These are phyloP conservation scores for Heliconius hortense DNA, from an alignment of 2,888 invertebrate genomes.

Conservation along the genomic window DNA sequence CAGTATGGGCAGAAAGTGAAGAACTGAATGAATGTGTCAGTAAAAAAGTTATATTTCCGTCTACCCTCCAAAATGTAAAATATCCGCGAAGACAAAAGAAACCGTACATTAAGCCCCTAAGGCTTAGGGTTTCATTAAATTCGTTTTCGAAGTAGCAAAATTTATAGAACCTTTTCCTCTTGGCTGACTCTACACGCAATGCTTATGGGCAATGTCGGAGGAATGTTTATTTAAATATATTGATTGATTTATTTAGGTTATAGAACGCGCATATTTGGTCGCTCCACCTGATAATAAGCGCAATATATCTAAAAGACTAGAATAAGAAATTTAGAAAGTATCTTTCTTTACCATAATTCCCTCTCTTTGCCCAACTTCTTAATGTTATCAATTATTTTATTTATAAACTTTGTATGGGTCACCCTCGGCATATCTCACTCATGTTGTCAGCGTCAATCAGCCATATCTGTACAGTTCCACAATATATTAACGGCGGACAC, in stretches of 20 bases:
- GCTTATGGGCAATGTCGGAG: not conserved
- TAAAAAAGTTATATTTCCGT: not conserved
- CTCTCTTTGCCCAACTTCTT: not conserved
- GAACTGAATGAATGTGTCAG: not conserved
- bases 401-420: not conserved
- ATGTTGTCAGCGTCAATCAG: slow-evolving; percentile 39
- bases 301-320: too few relatives aligned
- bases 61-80: not conserved
- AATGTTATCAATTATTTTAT: not conserved
- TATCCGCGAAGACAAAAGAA: not conserved
- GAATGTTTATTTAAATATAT: not conserved
- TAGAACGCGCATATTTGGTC: too few relatives aligned
- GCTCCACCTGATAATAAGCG: too few relatives aligned
- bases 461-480: slow-evolving; percentile 23
- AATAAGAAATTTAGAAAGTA: too few relatives aligned
- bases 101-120: not conserved
- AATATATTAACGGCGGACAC: slow-evolving; percentile 36
- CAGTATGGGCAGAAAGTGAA: not conserved
- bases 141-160: not conserved
- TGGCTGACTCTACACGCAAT: not conserved
- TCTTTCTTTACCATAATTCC: too few relatives aligned
- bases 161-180: not conserved
- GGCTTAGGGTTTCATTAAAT: not conserved
- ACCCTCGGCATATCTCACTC: not conserved
- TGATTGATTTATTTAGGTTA: not conserved